Conservation (phyloP, 2,113 vertebrate species). For the Apeltes quadracus region DNA sequence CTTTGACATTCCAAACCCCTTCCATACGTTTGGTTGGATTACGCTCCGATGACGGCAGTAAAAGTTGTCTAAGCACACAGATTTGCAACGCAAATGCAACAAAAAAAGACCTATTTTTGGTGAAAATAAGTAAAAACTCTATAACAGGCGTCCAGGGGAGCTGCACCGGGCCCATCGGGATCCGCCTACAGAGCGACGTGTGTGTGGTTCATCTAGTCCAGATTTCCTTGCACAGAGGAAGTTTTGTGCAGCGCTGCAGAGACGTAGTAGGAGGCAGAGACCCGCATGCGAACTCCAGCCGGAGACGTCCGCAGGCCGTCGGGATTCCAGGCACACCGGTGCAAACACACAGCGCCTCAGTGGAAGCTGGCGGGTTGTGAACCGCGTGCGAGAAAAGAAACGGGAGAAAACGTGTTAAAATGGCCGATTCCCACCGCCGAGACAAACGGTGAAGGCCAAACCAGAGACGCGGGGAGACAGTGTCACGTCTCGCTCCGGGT, state of each 20-base stretch:
- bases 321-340: background rate
- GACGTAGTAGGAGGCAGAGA: conserved; percentile 1
- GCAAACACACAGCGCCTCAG: conserved; percentile 2
- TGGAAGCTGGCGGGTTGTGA: background rate
- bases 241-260: background rate
- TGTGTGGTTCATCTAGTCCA: background rate
- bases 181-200: background rate
- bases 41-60: conserved; percentile 7
- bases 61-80: conserved; percentile 14
- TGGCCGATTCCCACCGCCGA: background rate
- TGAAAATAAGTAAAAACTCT: background rate
- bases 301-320: conserved; percentile 1
- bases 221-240: background rate
- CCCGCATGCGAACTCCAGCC: background rate
- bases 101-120: background rate
- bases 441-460: background rate
- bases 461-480: background rate
- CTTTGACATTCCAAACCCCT: conserved; percentile 39
- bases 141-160: background rate
- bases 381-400: too few species aligned
- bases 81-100: conserved; percentile 28
- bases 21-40: conserved; percentile 31
- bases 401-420: background rate
- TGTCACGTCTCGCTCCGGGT: conserved; percentile 1
- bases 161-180: background rate